Evolutionary conservation across 2,113 vertebrate genomes (phyloP), one percentile per base, ranked within the genome.

Genomic region (Lagopus leucura): DNA sequence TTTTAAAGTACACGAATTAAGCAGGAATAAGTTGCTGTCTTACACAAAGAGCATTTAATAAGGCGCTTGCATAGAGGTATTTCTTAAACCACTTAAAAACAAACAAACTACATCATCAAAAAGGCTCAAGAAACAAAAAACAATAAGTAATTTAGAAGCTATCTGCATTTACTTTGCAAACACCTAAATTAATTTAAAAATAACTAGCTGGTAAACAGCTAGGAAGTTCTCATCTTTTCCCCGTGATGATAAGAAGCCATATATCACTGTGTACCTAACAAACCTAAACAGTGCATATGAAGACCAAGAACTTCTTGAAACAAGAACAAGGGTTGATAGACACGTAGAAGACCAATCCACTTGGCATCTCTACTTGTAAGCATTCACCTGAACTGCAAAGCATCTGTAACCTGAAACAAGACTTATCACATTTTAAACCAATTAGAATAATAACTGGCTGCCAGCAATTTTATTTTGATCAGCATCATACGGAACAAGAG

Each of bases 291-390:
- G 22, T 83, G 30, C 11, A 64, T 3, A 27, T 0, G 3, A 69
- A 86, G 36, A 85, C 8, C 9, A 64, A 65, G 22, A 34, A 17
- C 17, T 47, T 50, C 55, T 48, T 77, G 45, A 89, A 88, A 83
- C 38, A 55, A 48, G 16, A 86, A 40, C 63, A 63, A 84, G 0
- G 0, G 34, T 50, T 32, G 43, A 7, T 20, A 24, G 0, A 1
- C 19, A 21, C 32, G 10, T 14, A 61, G 5, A 57, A 28, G 6
- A 48, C 28, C 76, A 55, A 80, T 57, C 38, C 5, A 66, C 8
- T 81, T 52, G 21, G 32, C 61, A 78, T 13, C 32, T n/a, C 27
- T 75, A 65, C 32, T 11, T 10, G 30, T 20, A 76, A 63, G 20
- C 13, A 10, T 52, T 88, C 6, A 17, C 58, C 60, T 72, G 19